Base-by-base conservation (phyloP, 2,113 vertebrate species). In the Psittacula cyanocephala region DNA sequence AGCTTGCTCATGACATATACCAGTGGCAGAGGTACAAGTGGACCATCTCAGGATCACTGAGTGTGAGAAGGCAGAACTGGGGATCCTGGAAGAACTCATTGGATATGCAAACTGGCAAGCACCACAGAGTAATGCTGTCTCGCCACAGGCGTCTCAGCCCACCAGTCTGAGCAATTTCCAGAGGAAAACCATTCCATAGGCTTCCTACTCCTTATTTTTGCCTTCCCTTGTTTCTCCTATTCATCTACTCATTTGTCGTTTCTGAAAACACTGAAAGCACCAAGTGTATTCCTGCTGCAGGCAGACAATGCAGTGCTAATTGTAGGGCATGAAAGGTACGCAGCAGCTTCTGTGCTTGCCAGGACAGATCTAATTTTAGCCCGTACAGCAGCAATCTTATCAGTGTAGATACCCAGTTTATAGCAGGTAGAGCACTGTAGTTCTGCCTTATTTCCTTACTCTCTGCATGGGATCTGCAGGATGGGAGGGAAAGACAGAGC, bases 341-440 rank as follows among this genome's bases (percentile, higher is more conserved):
- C 55, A 39, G 57, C 57, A 80, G 79, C 89, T 83, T 79, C 78
- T 95, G 53, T 55, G 59, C 68, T 91, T 93, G 70, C 69, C 86
- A 84, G 80, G 93, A 93, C 91, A 94, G 77, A 31, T 41, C 24
- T 82, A 89, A 89, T 91, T 89, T 91, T 89, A 94, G 81, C 93
- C 94, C 92, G 79, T 88, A 95, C 57, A 92, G 72, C 39, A 64
- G 17, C 55, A 84, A 17, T 81, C 83, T 76, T 93, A 94, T 89
- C 88, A 92, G 50, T 63, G 67, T 69, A 89, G 63, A 92, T 82
- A 91, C 69, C 35, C 71, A 94, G 50, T 72, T 93, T 85, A 68
- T 37, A 93, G 77, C 62, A 95, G 87, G 83, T 84, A 96, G 96
- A 94, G 76, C 65, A 92, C 62, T 86, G 22, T 50, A 79, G 55